Percentiles rank a stretch among this genome's conserved stretches.
phyloP scores from a whole-genome alignment of 1,140 invertebrate species.

The Harpegnathos saltator region DNA sequence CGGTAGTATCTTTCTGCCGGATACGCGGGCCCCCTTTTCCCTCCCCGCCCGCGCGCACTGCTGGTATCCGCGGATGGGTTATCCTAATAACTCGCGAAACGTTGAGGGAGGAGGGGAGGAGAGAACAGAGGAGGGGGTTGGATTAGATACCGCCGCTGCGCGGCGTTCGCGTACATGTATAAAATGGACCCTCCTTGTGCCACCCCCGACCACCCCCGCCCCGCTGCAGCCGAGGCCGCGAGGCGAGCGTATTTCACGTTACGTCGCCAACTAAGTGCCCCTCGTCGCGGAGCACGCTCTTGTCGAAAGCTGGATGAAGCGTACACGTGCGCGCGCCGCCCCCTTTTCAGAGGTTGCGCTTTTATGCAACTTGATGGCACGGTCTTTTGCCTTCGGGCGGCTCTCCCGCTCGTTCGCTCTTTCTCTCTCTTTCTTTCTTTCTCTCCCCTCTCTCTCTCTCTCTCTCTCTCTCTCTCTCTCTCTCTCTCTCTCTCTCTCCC shows the following conservation, averaged over 20 bases:
- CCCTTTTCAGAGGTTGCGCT: conserved; percentile 55
- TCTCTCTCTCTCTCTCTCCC: too few relatives aligned
- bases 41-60: too few relatives aligned
- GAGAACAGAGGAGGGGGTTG: too few relatives aligned
- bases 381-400: conserved; percentile 35
- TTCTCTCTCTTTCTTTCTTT: too few relatives aligned
- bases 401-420: too few relatives aligned
- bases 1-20: conserved; percentile 56
- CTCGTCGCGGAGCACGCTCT: conserved; percentile 49
- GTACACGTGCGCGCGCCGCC: conserved; percentile 25
- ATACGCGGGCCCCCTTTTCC: too few relatives aligned
- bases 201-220: too few relatives aligned
- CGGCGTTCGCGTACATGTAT: too few relatives aligned
- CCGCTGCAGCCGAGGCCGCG: too few relatives aligned
- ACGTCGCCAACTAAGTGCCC: conserved; percentile 52
- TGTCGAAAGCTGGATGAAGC: conserved; percentile 59
- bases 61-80: conserved; percentile 39
- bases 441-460: too few relatives aligned
- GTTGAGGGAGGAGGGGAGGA: conserved; percentile 22
- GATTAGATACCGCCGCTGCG: conserved; percentile 23
- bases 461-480: too few relatives aligned
- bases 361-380: conserved; percentile 55
- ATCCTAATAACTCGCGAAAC: conserved; percentile 60
- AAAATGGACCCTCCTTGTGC: conserved; percentile 51
- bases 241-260: conserved; percentile 51